Percentiles rank a stretch among this genome's conserved stretches.
Conservation (phyloP, 2,113 vertebrate species). For the Cairina moschata region DNA sequence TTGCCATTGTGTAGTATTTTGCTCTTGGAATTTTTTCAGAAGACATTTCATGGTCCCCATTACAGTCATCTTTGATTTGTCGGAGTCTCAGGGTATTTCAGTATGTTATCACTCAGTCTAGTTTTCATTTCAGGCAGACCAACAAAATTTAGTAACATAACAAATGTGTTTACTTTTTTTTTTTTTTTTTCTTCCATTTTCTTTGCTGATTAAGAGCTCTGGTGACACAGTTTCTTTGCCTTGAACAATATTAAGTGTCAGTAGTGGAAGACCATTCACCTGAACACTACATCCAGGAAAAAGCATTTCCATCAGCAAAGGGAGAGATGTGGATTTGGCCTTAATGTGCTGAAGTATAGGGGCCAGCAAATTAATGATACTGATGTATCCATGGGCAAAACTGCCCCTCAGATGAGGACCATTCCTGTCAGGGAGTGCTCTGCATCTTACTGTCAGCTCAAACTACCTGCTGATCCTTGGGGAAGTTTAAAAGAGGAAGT, state of each 20-base stretch:
- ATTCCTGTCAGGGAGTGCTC: neutral
- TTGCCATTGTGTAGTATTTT: neutral
- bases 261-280: neutral
- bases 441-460: neutral
- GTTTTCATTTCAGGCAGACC: constrained; percentile 37
- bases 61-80: constrained; percentile 46
- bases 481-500: neutral
- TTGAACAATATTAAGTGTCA: constrained; percentile 8
- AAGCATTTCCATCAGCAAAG: neutral
- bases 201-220: constrained; percentile 11
- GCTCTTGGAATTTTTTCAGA: constrained; percentile 12
- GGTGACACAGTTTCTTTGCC: constrained; percentile 14
- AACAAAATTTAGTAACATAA: constrained; percentile 37
- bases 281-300: neutral
- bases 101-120: constrained; percentile 23
- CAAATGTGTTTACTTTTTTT: constrained; percentile 27
- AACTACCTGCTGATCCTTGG: neutral
- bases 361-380: neutral
- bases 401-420: neutral
- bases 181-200: neutral
- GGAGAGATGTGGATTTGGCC: neutral
- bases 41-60: neutral
- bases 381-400: neutral
- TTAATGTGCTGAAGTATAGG: neutral
- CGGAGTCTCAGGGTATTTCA: constrained; percentile 16